Percentiles rank a stretch among this genome's conserved stretches.
These are phyloP conservation scores for Pogonophryne albipinna DNA, from an alignment of 2,797 vertebrate species.

Conservation along the genomic window DNA sequence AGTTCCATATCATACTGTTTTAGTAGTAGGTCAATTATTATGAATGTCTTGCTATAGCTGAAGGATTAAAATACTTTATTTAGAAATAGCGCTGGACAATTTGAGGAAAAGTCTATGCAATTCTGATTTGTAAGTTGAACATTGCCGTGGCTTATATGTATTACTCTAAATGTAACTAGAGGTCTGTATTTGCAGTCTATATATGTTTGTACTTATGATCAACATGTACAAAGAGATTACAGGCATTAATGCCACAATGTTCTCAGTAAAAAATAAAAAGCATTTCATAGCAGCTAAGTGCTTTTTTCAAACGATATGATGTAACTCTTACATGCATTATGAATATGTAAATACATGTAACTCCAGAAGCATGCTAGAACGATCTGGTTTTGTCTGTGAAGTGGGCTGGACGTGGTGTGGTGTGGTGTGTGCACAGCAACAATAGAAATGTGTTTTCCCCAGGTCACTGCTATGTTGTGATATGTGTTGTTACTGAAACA, in stretches of 20 bases:
- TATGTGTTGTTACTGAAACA: conserved; percentile 54
- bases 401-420: conserved; percentile 42
- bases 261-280: neutral
- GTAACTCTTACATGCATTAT: neutral
- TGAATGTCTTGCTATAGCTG: neutral
- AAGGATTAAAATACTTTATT: neutral
- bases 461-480: conserved; percentile 61
- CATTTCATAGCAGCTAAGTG: neutral
- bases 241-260: neutral
- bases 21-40: neutral
- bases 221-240: neutral
- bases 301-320: neutral
- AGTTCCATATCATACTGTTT: neutral
- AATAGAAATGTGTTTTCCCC: conserved; percentile 61
- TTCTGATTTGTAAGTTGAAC: neutral
- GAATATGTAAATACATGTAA: neutral
- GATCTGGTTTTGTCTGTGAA: conserved; percentile 48
- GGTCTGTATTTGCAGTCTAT: neutral
- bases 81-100: neutral
- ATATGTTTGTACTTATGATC: neutral
- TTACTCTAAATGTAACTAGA: neutral
- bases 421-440: conserved; percentile 33
- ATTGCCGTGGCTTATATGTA: neutral
- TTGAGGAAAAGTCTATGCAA: neutral
- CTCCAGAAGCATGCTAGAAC: conserved; percentile 18